Base-by-base conservation (phyloP, 2,888 invertebrate species). In the Stenodera caucasica region DNA sequence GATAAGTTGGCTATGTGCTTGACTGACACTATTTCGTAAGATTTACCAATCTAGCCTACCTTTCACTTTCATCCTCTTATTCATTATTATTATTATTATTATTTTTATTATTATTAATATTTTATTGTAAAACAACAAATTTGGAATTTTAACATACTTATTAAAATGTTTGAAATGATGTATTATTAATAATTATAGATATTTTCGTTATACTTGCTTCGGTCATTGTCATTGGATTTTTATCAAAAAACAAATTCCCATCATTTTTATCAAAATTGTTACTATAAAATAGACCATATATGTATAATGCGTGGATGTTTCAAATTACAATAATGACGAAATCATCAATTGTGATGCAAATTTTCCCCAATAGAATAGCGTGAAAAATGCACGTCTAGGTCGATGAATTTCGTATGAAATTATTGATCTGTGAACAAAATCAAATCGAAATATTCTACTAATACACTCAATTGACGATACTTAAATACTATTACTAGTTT, bases 61-160 rank as follows among this genome's bases (percentile, higher is more conserved):
- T 63, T 63, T 63, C 63, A 63, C 63, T 63, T 63, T 63, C 63
- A 63, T 53, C 55, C 57, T 59, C 59, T 55, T 53, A 52, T 60
- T 53, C 14, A 29, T 37, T 56, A 18, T n/a, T n/a, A n/a, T n/a
- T n/a, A n/a, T n/a, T n/a, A n/a, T n/a, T n/a, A n/a, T n/a, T n/a
- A n/a, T n/a, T n/a, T n/a, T n/a, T n/a, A n/a, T n/a, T n/a, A n/a
- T n/a, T n/a, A n/a, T n/a, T n/a, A n/a, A n/a, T n/a, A n/a, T n/a
- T n/a, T n/a, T n/a, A n/a, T n/a, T n/a, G n/a, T n/a, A n/a, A n/a
- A n/a, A n/a, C n/a, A n/a, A n/a, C n/a, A n/a, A n/a, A n/a, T n/a
- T n/a, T n/a, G n/a, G n/a, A n/a, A n/a, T n/a, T n/a, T n/a, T n/a
- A n/a, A n/a, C n/a, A n/a, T n/a, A n/a, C n/a, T n/a, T n/a, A n/a